phyloP scores from a whole-genome alignment of 2,888 invertebrate genomes.

The Caenorhabditis sulstoni region DNA sequence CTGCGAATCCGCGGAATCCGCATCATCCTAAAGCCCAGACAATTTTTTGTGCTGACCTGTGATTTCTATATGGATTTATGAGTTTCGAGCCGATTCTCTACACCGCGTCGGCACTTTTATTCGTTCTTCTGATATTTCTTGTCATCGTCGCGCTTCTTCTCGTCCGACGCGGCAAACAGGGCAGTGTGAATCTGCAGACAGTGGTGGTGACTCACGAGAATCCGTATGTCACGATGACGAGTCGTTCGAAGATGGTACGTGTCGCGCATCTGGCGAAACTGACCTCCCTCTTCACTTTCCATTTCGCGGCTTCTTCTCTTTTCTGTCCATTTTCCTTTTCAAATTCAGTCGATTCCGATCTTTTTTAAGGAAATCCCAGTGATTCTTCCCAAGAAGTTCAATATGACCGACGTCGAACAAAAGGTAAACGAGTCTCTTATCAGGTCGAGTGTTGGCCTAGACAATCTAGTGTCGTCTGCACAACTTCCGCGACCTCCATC shows the following conservation, averaged over 20 bases:
- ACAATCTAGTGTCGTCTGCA: too few relatives aligned
- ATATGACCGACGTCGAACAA: constrained; percentile 51
- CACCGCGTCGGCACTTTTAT: constrained; percentile 25
- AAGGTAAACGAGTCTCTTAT: constrained; percentile 29
- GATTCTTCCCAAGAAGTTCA: constrained; percentile 53
- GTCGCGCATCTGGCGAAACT: constrained; percentile 34
- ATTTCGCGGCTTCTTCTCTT: background rate
- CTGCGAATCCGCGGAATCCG: background rate
- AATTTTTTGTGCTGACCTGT: constrained; percentile 19
- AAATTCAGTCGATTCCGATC: background rate
- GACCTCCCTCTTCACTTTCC: constrained; percentile 25
- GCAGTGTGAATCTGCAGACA: constrained; percentile 51
- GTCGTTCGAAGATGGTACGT: constrained; percentile 39
- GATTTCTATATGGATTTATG: constrained; percentile 24
- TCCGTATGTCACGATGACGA: constrained; percentile 57
- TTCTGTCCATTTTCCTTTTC: background rate
- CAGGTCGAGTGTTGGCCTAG: too few relatives aligned
- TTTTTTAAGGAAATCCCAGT: constrained; percentile 54
- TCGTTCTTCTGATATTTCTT: constrained; percentile 44
- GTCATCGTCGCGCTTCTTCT: constrained; percentile 16
- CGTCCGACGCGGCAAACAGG: constrained; percentile 36
- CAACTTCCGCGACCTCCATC: too few relatives aligned
- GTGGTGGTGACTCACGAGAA: constrained; percentile 49
- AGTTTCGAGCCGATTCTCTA: constrained; percentile 45
- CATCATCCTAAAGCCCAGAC: constrained; percentile 23